Conservation (phyloP, 2,113 vertebrate species). For the Oryzias curvinotus region DNA sequence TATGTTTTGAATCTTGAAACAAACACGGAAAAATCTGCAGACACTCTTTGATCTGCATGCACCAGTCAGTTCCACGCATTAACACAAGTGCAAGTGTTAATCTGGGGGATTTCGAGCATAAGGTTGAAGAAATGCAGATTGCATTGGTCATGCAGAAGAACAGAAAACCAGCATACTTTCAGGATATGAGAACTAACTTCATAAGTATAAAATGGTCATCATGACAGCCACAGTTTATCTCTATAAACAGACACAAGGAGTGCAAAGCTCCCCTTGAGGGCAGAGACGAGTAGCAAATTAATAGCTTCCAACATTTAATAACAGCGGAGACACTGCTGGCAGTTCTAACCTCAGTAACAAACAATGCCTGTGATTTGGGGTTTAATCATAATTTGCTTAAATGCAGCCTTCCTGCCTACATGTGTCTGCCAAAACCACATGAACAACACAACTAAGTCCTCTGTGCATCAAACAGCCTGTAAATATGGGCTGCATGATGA, state of each 20-base stretch:
- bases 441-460: slow-evolving; percentile 9
- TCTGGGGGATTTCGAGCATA: slow-evolving; percentile 28
- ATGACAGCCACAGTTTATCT: neutral
- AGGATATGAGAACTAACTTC: neutral
- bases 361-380: slow-evolving; percentile 28
- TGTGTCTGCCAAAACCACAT: slow-evolving; percentile 14
- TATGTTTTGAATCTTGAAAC: slow-evolving; percentile 11
- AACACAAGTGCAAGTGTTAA: slow-evolving; percentile 20
- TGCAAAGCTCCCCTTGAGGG: slow-evolving; percentile 1
- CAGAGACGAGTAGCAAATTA: neutral
- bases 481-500: slow-evolving; percentile 2
- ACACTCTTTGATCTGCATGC: slow-evolving; percentile 32
- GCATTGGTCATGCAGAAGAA: slow-evolving; percentile 42
- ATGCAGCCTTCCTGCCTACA: slow-evolving; percentile 4
- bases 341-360: slow-evolving; percentile 10
- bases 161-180: neutral
- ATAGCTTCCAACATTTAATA: slow-evolving; percentile 3
- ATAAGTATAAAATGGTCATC: neutral
- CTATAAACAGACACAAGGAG: slow-evolving; percentile 1
- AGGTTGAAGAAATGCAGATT: slow-evolving; percentile 22
- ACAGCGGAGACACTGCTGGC: slow-evolving; percentile 4
- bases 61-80: slow-evolving; percentile 3
- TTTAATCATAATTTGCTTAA: slow-evolving; percentile 34
- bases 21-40: slow-evolving; percentile 16
- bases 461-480: slow-evolving; percentile 13